A percentile compares a stretch with the other conserved stretches of the same genome.
Evolutionary conservation across 30 jellyfish, hydroid and myxozoan species (phyloP).

Genomic region (Hydractinia echinata): DNA sequence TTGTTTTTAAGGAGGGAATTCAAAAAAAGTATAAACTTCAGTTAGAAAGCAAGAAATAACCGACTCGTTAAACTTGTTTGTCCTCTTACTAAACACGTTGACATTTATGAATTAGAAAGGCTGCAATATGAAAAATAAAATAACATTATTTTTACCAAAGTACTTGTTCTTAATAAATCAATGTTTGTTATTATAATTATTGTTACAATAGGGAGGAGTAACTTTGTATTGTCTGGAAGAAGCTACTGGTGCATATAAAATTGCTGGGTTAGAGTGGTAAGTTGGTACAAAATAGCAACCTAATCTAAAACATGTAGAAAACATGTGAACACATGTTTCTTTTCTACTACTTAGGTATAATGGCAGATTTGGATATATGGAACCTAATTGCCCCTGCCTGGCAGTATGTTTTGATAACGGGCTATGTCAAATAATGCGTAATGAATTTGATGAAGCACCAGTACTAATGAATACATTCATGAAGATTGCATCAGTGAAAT

Average conservation of each 20-base stretch:
- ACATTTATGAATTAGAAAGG: too few species aligned
- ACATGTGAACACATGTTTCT: neutral
- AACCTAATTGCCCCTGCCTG: constrained; percentile 88
- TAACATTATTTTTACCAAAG: too few species aligned
- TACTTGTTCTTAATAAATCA: too few species aligned
- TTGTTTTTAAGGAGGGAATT: too few species aligned
- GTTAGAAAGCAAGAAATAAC: too few species aligned
- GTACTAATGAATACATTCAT: constrained; percentile 71
- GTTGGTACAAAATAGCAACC: neutral
- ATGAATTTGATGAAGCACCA: constrained; percentile 86
- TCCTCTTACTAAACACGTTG: too few species aligned
- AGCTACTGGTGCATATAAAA: constrained; percentile 60
- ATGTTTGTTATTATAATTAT: neutral
- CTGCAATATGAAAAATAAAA: too few species aligned
- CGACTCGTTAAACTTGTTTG: too few species aligned
- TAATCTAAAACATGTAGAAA: neutral
- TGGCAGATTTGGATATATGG: constrained; percentile 81
- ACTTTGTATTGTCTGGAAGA: constrained; percentile 64
- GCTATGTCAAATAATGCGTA: constrained; percentile 79
- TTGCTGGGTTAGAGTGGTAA: constrained; percentile 83
- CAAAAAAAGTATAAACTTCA: too few species aligned
- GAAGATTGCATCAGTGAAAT: constrained; percentile 57
- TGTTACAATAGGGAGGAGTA: constrained; percentile 48
- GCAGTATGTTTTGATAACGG: constrained; percentile 85
- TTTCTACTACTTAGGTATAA: constrained; percentile 56